Conservation (phyloP, 2,888 invertebrate genomes). For the Acanthoscelides obtectus region DNA sequence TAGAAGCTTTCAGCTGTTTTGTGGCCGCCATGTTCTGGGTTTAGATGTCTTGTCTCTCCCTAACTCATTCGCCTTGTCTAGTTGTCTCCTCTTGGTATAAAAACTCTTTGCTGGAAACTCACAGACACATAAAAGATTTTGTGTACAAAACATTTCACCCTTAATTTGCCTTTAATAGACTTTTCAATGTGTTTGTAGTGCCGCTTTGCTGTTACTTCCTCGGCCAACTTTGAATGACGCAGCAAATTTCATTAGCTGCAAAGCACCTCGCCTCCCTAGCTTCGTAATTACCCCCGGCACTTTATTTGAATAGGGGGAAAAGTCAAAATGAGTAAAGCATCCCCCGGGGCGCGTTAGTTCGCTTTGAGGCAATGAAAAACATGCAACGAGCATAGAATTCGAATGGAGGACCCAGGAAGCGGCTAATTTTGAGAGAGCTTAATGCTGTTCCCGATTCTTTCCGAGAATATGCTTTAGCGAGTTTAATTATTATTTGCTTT, state of each 20-base stretch:
- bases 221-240: not conserved
- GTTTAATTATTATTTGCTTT: not conserved
- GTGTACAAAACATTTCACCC: no score
- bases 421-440: not conserved
- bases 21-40: no score
- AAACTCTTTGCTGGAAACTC: no score
- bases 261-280: not conserved
- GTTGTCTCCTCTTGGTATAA: no score
- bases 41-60: no score
- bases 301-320: not conserved
- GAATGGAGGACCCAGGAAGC: not conserved
- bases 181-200: not conserved
- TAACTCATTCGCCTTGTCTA: no score
- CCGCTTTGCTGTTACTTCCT: not conserved
- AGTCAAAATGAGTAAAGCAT: not conserved
- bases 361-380: not conserved
- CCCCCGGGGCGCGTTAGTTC: not conserved
- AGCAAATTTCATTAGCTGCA: not conserved
- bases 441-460: not conserved
- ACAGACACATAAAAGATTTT: no score
- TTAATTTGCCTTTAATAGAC: no score
- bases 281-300: not conserved
- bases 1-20: no score
- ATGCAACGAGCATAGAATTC: not conserved
- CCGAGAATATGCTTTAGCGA: not conserved